These are phyloP conservation scores for Drosophila buzzatii DNA, from an alignment of 2,888 invertebrate genomes.

Conservation along the genomic window DNA sequence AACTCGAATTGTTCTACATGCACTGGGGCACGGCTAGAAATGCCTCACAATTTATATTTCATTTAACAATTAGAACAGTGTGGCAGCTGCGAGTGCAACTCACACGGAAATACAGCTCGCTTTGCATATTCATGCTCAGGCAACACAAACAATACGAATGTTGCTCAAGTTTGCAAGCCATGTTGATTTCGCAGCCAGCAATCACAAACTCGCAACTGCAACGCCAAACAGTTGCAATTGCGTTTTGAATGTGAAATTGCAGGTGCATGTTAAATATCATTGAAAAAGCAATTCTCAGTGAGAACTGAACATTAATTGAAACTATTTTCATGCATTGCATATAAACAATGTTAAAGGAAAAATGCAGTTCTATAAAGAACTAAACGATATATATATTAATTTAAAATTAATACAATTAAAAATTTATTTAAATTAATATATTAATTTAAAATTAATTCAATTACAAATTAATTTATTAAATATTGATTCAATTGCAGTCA, in stretches of 20 bases:
- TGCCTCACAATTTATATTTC: background rate
- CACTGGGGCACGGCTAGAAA: background rate
- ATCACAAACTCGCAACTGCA: slow-evolving; percentile 4
- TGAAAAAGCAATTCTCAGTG: background rate
- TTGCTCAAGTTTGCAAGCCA: slow-evolving; percentile 4
- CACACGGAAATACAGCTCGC: slow-evolving; percentile 2
- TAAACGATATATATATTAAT: background rate
- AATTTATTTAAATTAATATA: no score
- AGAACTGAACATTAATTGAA: background rate
- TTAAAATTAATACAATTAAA: background rate
- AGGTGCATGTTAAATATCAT: background rate
- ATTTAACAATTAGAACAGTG: background rate
- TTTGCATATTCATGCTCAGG: slow-evolving; percentile 10
- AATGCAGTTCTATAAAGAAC: background rate
- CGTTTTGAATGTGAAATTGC: background rate
- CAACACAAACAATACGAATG: slow-evolving; percentile 6
- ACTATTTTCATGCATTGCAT: background rate
- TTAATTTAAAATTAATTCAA: no score
- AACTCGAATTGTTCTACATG: background rate
- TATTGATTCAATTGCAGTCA: no score
- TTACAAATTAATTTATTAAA: no score
- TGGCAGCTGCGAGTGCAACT: slow-evolving; percentile 3
- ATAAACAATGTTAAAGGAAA: background rate
- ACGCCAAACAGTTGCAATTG: background rate
- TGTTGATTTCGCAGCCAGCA: slow-evolving; percentile 10